Base-by-base conservation (phyloP, 1,140 invertebrate genomes). In the Pemphigus obesinymphae region DNA sequence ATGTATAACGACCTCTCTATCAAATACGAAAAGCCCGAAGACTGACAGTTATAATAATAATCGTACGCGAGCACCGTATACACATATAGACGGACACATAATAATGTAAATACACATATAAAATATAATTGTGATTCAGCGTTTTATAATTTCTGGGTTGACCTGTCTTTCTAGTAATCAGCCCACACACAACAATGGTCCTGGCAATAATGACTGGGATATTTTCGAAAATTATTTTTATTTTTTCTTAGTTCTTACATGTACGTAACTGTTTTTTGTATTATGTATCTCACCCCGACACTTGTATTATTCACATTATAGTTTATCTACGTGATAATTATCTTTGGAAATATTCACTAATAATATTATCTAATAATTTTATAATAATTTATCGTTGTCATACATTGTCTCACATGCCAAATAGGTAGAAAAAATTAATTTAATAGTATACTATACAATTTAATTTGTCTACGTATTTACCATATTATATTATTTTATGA, bases 121-220 rank as follows among this genome's bases (percentile, higher is more conserved):
- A 73, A 73, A 73, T 73, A 50, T 63, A 37, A 78, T 78, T 80
- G 55, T 80, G 76, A 80, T 80, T 80, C 76, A 80, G 76, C 76
- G 34, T 80, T 80, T 80, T 80, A 63, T 80, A 80, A 80, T 80
- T 80, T 80, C 37, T 80, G 55, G 53, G 76, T 80, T 80, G 76
- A 80, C 76, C 58, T 80, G 76, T 80, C 76, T 80, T 55, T 63
- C 31, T 8, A 43, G 76, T 80, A 80, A 80, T 80, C 76, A 80
- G 76, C 76, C 76, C 76, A 63, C 76, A 80, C 76, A 80, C 76
- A 80, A 80, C 76, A 80, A 80, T 80, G 55, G 76, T 80, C 76
- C 76, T 80, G 76, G 76, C 55, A 80, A 80, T 80, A 80, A 80
- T 80, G 76, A 80, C 76, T 80, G 23, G 55, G 34, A 80, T 61